Base-by-base conservation (phyloP, 2,113 vertebrate genomes). In the Zosterops japonicus region DNA sequence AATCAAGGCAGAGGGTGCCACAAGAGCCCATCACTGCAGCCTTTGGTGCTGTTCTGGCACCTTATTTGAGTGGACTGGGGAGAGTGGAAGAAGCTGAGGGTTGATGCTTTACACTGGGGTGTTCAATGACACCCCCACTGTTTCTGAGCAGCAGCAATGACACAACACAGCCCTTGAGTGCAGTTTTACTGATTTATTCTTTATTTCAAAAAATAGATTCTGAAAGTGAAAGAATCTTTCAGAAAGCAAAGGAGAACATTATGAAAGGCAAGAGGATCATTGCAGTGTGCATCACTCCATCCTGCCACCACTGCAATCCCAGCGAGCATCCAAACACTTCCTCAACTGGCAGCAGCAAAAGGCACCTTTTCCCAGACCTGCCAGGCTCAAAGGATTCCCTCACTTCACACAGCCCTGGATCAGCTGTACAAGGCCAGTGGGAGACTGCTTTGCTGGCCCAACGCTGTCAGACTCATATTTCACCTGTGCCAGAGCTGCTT, bases 71-170 rank as follows among this genome's bases (percentile, higher is more conserved):
- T 17, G 8, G 56, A 72, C 8, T 71, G 64, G 3, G 1, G 2
- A 4, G 4, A 77, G 27, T 47, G 31, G 41, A 69, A 71, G 65
- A 31, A 86, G 78, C 46, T 28, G 41, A 91, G 25, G 17, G 7
- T 2, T 3, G 6, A 18, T 9, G 7, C 16, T 95, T 50, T 67
- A 27, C n/a, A 31, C 41, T 15, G 59, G 6, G 27, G 28, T 70
- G 13, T 52, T 55, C 33, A 52, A 4, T 0, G 2, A 39, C 0
- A 0, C 3, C 24, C 8, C 39, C 60, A 25, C 27, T 0, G 0
- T 25, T 78, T 79, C 68, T 9, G 35, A 61, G 41, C 0, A 2
- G 42, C 39, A 83, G 36, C 64, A 92, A 81, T 27, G 76, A 86
- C 3, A 50, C 74, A 76, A 28, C 29, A 24, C 24, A 80, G 63